Percentiles rank a stretch among this genome's conserved stretches.
Evolutionary conservation across 2,113 vertebrate species (phyloP).

Genomic region (Amblyopsis rosae): DNA sequence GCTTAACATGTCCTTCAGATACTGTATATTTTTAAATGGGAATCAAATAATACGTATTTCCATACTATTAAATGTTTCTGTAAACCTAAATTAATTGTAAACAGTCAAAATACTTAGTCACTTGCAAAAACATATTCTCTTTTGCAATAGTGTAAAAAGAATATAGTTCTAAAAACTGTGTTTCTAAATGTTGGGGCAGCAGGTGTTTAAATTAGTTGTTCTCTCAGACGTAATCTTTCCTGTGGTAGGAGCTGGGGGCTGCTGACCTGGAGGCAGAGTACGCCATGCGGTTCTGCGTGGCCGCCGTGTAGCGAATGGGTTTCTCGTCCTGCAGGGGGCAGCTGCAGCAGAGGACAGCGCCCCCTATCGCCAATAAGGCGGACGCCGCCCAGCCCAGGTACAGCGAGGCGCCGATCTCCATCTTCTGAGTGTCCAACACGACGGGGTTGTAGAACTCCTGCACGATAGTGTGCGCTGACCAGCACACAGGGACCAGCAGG

Average conservation of each 20-base stretch:
- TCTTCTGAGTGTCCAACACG: conserved; percentile 80
- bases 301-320: conserved; percentile 65
- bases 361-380: conserved; percentile 82
- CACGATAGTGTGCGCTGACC: conserved; percentile 91
- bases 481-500: conserved; percentile 87
- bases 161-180: neutral
- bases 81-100: conserved; percentile 33
- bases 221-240: conserved; percentile 91
- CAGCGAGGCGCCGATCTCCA: conserved; percentile 87
- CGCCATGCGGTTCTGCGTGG: conserved; percentile 73
- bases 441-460: conserved; percentile 88
- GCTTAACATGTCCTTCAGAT: no score
- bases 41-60: neutral
- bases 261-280: conserved; percentile 83
- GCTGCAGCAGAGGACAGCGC: conserved; percentile 88
- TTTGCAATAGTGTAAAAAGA: neutral
- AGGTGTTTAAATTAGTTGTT: neutral
- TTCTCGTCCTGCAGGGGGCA: conserved; percentile 84
- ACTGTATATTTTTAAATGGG: no score
- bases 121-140: neutral
- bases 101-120: neutral
- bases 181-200: neutral
- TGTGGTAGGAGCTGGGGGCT: conserved; percentile 80
- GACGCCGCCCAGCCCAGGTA: conserved; percentile 92
- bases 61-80: neutral